These are phyloP conservation scores for Papilio machaon DNA, from an alignment of 1,140 invertebrate species.

Conservation along the genomic window DNA sequence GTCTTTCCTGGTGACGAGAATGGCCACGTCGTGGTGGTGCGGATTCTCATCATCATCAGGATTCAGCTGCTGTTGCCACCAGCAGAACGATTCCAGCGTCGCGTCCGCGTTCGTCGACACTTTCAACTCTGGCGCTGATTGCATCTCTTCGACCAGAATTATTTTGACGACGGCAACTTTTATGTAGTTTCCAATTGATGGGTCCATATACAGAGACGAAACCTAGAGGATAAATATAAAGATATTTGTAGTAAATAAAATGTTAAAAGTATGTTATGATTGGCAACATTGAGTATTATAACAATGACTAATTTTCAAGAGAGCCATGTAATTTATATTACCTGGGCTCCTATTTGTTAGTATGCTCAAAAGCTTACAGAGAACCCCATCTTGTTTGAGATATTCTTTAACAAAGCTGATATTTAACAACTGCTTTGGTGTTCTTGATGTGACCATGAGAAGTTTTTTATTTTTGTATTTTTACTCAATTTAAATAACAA, in stretches of 20 bases:
- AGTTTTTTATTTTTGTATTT: background rate
- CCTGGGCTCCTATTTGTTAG: no score
- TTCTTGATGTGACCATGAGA: background rate
- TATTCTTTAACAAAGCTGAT: no score
- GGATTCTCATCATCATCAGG: constrained; percentile 90
- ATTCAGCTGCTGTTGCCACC: constrained; percentile 91
- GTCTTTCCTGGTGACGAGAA: constrained; percentile 94
- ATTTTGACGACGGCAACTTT: constrained; percentile 94
- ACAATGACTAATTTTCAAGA: no score
- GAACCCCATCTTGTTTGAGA: no score
- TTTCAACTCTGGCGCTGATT: constrained; percentile 87
- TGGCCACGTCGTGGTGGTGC: constrained; percentile 96
- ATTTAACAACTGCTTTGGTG: background rate
- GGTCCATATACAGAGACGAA: constrained; percentile 92
- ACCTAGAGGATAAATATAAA: constrained; percentile 81
- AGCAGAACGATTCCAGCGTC: constrained; percentile 93
- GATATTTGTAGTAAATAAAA: constrained; percentile 23
- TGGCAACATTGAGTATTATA: no score
- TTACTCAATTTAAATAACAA: constrained; percentile 10
- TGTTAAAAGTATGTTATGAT: background rate
- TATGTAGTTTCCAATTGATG: constrained; percentile 94
- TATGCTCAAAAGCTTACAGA: no score
- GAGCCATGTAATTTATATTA: no score
- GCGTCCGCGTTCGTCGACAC: constrained; percentile 91
- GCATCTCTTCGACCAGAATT: constrained; percentile 88